Conservation (phyloP, 2,113 vertebrate species). For the Catharus fuscescens region DNA sequence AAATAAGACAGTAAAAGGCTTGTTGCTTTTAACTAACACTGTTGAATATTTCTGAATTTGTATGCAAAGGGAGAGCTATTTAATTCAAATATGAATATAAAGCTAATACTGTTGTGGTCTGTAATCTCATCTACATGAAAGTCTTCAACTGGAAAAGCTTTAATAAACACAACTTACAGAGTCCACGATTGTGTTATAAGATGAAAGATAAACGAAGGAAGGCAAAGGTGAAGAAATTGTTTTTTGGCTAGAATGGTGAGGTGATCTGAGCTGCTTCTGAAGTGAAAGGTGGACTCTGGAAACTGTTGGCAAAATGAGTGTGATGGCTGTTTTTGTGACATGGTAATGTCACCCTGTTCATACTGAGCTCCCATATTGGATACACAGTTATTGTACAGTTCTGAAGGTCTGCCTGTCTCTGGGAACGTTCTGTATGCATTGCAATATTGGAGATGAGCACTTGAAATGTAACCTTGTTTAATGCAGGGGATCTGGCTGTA, state of each 20-base stretch:
- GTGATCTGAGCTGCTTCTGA: background rate
- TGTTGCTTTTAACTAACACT: background rate
- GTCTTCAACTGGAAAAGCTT: background rate
- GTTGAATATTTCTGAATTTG: background rate
- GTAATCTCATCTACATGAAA: background rate
- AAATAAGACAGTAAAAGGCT: background rate
- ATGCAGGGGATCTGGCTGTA: background rate
- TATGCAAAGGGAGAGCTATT: background rate
- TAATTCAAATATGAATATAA: background rate
- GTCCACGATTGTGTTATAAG: background rate
- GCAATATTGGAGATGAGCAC: rapidly evolving
- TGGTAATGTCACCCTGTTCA: background rate
- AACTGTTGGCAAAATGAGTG: background rate
- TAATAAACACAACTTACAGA: background rate
- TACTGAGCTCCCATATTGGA: background rate
- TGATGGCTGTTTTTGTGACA: background rate
- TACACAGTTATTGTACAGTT: background rate
- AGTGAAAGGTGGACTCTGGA: background rate
- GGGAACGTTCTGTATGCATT: background rate
- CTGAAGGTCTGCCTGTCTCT: background rate
- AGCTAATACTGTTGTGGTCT: background rate
- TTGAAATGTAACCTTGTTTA: background rate
- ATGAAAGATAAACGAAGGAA: background rate
- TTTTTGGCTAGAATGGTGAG: background rate
- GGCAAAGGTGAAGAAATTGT: background rate